Evolutionary conservation across 2,888 invertebrate genomes (phyloP).

Genomic region (Ormyrus pomaceus): DNA sequence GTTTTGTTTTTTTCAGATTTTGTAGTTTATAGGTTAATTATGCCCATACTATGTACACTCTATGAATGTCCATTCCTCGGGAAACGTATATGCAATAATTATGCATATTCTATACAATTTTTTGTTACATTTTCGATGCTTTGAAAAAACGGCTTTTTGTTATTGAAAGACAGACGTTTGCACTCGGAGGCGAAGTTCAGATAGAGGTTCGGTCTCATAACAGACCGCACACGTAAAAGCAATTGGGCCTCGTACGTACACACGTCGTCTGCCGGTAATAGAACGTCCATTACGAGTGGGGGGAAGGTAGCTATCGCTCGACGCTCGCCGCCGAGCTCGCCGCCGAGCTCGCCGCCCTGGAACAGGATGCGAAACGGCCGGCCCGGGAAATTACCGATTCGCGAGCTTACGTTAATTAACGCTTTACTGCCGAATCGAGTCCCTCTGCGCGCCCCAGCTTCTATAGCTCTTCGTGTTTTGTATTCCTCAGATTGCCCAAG

Average conservation of each 20-base stretch:
- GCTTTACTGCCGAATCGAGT: slow-evolving; percentile 30
- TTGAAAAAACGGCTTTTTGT: background rate
- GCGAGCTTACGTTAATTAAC: slow-evolving; percentile 55
- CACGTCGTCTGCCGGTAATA: slow-evolving; percentile 4
- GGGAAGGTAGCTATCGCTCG: slow-evolving; percentile 8
- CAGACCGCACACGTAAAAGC: slow-evolving; percentile 18
- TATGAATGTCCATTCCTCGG: too few relatives aligned
- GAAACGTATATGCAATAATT: too few relatives aligned
- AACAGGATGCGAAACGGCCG: slow-evolving; percentile 46
- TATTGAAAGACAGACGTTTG: slow-evolving; percentile 35
- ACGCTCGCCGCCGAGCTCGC: slow-evolving; percentile 5
- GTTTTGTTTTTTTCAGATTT: too few relatives aligned
- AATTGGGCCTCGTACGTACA: background rate
- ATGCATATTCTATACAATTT: too few relatives aligned
- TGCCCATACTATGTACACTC: too few relatives aligned
- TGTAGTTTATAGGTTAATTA: too few relatives aligned
- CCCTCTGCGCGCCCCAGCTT: background rate
- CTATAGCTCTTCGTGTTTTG: slow-evolving; percentile 3
- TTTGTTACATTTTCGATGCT: too few relatives aligned
- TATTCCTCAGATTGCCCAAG: slow-evolving; percentile 18
- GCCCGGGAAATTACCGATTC: slow-evolving; percentile 54
- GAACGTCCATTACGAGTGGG: slow-evolving; percentile 37
- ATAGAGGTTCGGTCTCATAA: background rate
- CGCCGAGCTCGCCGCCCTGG: slow-evolving; percentile 7
- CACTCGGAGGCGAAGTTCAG: background rate